Evolutionary conservation across 1,140 invertebrate species (phyloP), one percentile per base, ranked within the genome.

Genomic region (Tetragonula clypearis): DNA sequence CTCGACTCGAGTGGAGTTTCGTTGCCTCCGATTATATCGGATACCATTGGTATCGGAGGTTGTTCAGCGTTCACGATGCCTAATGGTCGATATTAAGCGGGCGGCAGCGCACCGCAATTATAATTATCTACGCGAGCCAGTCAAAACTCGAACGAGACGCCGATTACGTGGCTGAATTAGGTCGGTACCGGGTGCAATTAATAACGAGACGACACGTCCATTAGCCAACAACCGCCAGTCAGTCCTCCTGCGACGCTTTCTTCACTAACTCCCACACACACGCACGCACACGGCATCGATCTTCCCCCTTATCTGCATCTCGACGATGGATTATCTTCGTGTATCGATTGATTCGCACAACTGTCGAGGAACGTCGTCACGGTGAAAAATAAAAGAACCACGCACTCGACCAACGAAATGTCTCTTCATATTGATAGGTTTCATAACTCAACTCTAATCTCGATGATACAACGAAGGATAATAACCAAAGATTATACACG

Each of bases 81-180:
- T 92, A 92, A 92, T 90, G 87, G 90, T 82, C 84, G 66, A 84
- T 86, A 90, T 90, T 91, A 91, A 91, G 90, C 84, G 86, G 71
- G 17, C 69, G 65, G 65, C 76, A 41, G 73, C 60, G 69, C 84
- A 8, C 41, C 41, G 41, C 41, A 49, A 49, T 49, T 49, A 49
- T 49, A 85, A 91, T 91, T 88, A 88, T 90, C 86, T 78, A 81
- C 81, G 74, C 80, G 75, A 84, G 41, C 69, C 72, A 69, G 79
- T 82, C 79, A 87, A 90, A 87, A 90, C 85, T 90, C 83, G 80
- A 89, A 81, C 85, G 60, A 83, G 66, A 65, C 76, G 86, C 79
- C 85, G 84, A 85, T 90, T 85, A 87, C 69, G 80, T 74, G 82
- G 80, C 80, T 86, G 87, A 89, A 91, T 84, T 90, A 86, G 89